phyloP scores from a whole-genome alignment of 2,113 vertebrate genomes.

The Riparia riparia region DNA sequence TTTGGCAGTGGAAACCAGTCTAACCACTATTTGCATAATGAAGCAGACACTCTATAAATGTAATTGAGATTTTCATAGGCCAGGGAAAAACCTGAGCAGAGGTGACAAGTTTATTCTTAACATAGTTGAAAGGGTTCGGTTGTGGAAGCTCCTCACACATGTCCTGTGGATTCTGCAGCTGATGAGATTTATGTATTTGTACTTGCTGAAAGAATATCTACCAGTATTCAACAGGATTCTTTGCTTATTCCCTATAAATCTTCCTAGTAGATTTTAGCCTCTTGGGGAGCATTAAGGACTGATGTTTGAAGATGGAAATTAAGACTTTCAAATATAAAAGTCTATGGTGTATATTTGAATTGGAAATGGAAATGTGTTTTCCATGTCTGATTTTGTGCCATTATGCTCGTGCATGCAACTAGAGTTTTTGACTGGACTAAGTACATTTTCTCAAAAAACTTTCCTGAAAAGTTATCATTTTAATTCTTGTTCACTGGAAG shows the following conservation, averaged over 20 bases:
- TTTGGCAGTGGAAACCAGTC: background rate
- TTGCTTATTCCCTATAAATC: background rate
- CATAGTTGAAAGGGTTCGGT: fast-evolving
- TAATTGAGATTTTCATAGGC: background rate
- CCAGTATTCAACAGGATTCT: background rate
- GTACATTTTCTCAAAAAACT: background rate
- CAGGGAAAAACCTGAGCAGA: background rate
- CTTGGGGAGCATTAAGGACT: background rate
- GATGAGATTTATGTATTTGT: background rate
- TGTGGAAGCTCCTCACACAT: background rate
- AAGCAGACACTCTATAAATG: background rate
- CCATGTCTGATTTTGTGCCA: background rate
- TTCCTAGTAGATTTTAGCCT: background rate
- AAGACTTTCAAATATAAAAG: background rate
- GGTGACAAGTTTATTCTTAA: background rate
- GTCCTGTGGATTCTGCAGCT: background rate
- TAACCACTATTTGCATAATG: background rate
- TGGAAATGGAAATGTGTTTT: background rate
- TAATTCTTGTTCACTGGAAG: background rate
- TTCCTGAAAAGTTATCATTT: background rate
- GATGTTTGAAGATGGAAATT: background rate
- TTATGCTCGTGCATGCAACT: background rate
- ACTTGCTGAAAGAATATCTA: background rate
- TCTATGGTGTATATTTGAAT: background rate
- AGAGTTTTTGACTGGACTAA: background rate